These are phyloP conservation scores for Apamea crenata DNA, from an alignment of 2,888 invertebrate genomes.

Conservation along the genomic window DNA sequence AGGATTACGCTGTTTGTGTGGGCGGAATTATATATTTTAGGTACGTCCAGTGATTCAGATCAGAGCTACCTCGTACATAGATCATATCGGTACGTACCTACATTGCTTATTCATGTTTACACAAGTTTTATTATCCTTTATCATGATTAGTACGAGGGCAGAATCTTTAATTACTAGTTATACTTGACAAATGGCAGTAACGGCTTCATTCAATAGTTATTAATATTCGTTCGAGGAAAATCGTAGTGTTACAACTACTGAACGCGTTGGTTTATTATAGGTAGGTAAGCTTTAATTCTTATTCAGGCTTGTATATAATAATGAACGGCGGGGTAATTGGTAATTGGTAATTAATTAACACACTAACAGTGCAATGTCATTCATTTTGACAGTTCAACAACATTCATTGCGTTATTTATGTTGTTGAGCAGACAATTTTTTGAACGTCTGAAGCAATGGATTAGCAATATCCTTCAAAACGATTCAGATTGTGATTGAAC, in stretches of 20 bases:
- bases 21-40: constrained; percentile 32
- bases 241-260: neutral
- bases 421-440: no score
- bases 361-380: no score
- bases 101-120: constrained; percentile 63
- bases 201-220: constrained; percentile 44
- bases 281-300: neutral
- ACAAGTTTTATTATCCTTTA: constrained; percentile 62
- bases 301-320: neutral
- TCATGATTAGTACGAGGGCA: constrained; percentile 52
- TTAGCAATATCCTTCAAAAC: no score
- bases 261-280: neutral
- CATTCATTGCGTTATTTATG: no score
- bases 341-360: no score
- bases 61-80: constrained; percentile 39
- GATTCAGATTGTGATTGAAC: no score
- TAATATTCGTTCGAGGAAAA: neutral
- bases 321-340: no score
- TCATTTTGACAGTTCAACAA: no score
- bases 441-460: no score
- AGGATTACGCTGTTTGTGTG: constrained; percentile 39
- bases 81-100: constrained; percentile 55
- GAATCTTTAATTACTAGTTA: constrained; percentile 60
- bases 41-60: constrained; percentile 57
- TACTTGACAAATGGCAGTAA: constrained; percentile 38